Conservation (phyloP, 2,113 vertebrate species). For the Urocitellus parryii region DNA sequence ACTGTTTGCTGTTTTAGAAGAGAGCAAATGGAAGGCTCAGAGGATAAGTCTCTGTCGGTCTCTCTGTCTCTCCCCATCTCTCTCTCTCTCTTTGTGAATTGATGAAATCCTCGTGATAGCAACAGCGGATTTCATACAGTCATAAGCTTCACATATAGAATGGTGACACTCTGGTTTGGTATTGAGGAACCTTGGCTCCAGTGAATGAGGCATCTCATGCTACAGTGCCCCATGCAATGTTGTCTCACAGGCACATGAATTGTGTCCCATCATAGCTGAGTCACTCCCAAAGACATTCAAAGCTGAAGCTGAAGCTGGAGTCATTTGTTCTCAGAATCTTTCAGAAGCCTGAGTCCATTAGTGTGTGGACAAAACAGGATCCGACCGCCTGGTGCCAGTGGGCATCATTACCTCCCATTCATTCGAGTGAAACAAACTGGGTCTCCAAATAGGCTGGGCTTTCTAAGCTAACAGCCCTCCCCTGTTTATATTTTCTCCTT, state of each 20-base stretch:
- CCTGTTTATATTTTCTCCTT: conserved; percentile 71
- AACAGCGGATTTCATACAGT: neutral
- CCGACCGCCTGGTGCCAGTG: neutral
- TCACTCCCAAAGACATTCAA: conserved; percentile 1
- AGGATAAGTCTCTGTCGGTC: neutral
- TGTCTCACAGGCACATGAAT: neutral
- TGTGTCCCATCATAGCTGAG: neutral
- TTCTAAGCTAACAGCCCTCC: conserved; percentile 46
- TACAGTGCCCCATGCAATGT: neutral
- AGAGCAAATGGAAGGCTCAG: neutral
- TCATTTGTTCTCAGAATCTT: neutral
- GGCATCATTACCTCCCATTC: conserved; percentile 15
- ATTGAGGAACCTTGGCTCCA: neutral
- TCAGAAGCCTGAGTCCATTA: conserved; percentile 4
- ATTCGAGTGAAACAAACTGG: neutral
- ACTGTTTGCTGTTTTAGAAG: neutral
- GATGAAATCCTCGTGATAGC: neutral
- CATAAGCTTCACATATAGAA: neutral
- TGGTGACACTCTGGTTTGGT: neutral
- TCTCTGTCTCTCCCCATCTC: no score
- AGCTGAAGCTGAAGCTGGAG: neutral
- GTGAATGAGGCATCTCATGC: neutral
- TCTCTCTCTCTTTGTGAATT: neutral
- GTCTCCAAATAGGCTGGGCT: conserved; percentile 51
- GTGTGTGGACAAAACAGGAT: neutral